Evolutionary conservation across 1,140 invertebrate species (phyloP).

Genomic region (Acyrthosiphon pisum): DNA sequence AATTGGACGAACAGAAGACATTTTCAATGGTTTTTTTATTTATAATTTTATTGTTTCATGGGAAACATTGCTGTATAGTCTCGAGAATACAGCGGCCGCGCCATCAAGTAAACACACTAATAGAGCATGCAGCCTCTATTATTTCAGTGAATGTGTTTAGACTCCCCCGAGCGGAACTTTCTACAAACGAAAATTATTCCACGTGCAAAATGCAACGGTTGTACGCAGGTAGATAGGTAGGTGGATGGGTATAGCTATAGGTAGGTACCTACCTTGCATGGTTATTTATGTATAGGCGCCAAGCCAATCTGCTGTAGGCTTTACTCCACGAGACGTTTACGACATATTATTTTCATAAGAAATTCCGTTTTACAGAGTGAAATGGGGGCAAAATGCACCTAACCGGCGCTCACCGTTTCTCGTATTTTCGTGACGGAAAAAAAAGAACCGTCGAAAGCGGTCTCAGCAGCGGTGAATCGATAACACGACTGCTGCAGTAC

Average conservation of each 20-base stretch:
- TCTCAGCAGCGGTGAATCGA: neutral
- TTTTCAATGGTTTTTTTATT: constrained; percentile 1
- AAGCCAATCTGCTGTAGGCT: neutral
- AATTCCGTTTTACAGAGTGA: neutral
- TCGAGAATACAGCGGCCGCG: neutral
- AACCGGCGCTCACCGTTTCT: neutral
- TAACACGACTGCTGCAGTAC: neutral
- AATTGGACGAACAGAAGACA: constrained; percentile 7
- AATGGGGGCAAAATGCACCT: neutral
- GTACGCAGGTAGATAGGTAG: neutral
- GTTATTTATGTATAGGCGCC: neutral
- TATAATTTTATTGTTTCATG: constrained; percentile 3
- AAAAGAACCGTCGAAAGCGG: neutral
- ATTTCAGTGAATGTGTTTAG: neutral
- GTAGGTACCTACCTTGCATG: neutral
- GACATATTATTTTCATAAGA: neutral
- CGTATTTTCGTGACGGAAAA: neutral
- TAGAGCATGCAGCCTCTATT: neutral
- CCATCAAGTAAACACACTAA: neutral
- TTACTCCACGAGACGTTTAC: neutral
- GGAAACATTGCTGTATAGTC: neutral
- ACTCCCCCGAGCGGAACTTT: constrained; percentile 35
- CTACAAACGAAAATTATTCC: constrained; percentile 25
- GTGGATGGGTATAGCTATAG: neutral
- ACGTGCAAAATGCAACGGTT: neutral